Conservation (phyloP, 2,797 vertebrate genomes). For the Ciconia nigra region DNA sequence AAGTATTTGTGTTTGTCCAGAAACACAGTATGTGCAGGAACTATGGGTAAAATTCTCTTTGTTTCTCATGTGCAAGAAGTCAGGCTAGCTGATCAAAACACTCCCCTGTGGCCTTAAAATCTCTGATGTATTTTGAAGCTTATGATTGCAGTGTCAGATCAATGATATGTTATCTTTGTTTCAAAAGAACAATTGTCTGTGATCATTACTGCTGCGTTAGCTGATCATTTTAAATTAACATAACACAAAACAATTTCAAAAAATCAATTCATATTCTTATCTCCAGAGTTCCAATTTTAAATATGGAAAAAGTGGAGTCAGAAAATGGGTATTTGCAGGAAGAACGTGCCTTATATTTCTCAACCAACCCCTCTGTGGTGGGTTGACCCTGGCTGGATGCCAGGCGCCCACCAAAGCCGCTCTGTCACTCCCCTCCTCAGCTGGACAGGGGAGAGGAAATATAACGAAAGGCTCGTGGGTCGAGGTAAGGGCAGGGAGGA, state of each 20-base stretch:
- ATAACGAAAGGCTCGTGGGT: not conserved
- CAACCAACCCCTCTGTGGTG: not conserved
- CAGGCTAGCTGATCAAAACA: not conserved
- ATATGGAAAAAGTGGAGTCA: not conserved
- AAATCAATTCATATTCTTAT: slow-evolving; percentile 16
- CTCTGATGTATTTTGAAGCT: not conserved
- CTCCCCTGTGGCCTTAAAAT: not conserved
- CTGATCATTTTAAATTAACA: slow-evolving; percentile 44
- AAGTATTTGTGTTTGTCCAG: not conserved
- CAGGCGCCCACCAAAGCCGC: not conserved
- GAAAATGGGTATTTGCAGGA: not conserved
- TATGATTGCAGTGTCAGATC: not conserved
- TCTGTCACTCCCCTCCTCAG: not conserved
- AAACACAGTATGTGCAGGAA: not conserved
- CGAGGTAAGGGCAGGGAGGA: not conserved
- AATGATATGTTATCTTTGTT: slow-evolving; percentile 13
- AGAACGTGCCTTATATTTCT: not conserved
- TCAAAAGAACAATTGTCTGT: slow-evolving; percentile 31
- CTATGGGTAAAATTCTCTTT: not conserved
- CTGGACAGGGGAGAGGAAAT: not conserved
- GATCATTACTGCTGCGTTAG: slow-evolving; percentile 19
- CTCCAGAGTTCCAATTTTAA: slow-evolving; percentile 5
- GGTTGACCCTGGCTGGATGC: not conserved
- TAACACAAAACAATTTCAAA: not conserved
- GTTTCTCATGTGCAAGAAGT: not conserved